These are phyloP conservation scores for Sarcoramphus papa DNA, from an alignment of 2,797 vertebrate species.

Conservation along the genomic window DNA sequence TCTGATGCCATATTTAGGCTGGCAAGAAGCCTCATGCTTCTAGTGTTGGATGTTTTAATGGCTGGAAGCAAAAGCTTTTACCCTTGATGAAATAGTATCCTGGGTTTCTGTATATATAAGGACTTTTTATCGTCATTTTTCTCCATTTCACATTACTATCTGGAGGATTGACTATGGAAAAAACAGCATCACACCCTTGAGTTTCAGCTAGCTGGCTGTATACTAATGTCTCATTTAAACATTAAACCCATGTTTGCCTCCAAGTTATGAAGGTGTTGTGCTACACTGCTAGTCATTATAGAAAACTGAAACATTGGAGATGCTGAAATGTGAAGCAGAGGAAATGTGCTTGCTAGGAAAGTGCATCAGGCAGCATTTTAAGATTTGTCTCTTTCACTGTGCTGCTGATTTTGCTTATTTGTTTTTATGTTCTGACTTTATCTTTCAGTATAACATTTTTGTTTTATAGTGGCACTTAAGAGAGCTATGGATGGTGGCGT, in stretches of 20 bases:
- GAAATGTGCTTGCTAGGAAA: not conserved
- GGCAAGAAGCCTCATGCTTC: not conserved
- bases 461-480: not conserved
- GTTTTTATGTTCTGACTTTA: not conserved
- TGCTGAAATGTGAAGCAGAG: not conserved
- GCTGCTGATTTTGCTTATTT: constrained; percentile 19
- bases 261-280: not conserved
- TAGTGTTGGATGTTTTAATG: not conserved
- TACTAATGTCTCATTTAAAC: not conserved
- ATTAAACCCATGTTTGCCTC: not conserved
- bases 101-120: not conserved
- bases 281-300: not conserved
- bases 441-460: not conserved
- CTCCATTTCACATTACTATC: not conserved
- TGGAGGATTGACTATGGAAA: not conserved
- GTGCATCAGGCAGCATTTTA: not conserved
- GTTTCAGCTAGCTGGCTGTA: not conserved
- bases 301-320: not conserved
- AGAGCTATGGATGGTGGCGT: not conserved
- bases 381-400: not conserved
- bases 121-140: not conserved
- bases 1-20: not conserved
- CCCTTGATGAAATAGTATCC: not conserved
- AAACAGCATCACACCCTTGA: not conserved
- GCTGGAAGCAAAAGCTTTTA: not conserved